Base-by-base conservation (phyloP, 2,797 vertebrate genomes). In the Mallotus villosus region DNA sequence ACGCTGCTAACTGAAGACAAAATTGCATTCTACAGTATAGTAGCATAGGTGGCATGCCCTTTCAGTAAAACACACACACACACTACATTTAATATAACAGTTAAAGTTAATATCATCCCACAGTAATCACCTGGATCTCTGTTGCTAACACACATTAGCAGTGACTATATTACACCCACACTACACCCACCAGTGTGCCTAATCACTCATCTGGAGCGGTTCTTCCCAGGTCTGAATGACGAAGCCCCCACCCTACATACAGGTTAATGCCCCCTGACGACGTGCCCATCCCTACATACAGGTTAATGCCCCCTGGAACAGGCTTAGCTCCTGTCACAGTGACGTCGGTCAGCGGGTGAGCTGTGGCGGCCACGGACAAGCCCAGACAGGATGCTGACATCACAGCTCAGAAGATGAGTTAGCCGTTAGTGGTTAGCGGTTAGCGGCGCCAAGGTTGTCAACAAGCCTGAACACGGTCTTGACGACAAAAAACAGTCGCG, bases 191-290 rank as follows among this genome's bases (percentile, higher is more conserved):
- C 68, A 25, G 76, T 46, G 19, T 81, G 84, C 87, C 87, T 91
- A 90, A 93, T 90, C 81, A 82, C 80, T 86, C 86, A 88, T 87
- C 83, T 89, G 89, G 82, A 87, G 73, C 70, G 80, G 72, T 80
- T 74, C 71, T 84, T 84, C 77, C 75, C 81, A 80, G 74, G 75
- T 82, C 79, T 79, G 72, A 77, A 86, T 89, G 84, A 89, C 84
- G 88, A 86, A 82, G 81, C 71, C 22, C 71, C 71, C 62, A 68
- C 83, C 71, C 73, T 77, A 81, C 79, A 86, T 87, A 83, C 86
- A 86, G 91, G 89, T 82, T 86, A 89, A 91, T 86, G 81, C 84
- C 79, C 82, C 85, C 85, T 79, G 83, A n/a, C 84, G 88, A 86
- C 82, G 81, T 70, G 24, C 71, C 71, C 62, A 68, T 86, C 83